phyloP scores from a whole-genome alignment of 2,888 invertebrate genomes.

The Cantharis lateralis region DNA sequence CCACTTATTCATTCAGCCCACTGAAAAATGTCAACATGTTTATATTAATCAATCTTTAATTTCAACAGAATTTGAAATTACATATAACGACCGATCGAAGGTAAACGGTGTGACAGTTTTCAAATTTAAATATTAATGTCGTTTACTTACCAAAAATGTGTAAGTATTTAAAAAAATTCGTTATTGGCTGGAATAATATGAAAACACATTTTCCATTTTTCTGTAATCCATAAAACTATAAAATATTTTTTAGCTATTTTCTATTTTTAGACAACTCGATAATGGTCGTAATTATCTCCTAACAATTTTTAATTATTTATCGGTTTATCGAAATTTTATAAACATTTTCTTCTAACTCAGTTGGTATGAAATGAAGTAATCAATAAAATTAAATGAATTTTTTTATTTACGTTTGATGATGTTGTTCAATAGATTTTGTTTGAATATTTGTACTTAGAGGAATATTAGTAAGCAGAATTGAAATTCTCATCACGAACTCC shows the following conservation, averaged over 20 bases:
- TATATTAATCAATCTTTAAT: neutral
- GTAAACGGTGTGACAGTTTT: no score
- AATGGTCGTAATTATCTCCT: neutral
- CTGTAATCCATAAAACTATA: no score
- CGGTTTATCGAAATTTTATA: neutral
- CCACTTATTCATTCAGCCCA: neutral
- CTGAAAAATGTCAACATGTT: neutral
- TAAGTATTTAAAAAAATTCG: no score
- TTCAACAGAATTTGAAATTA: no score
- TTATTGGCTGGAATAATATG: no score
- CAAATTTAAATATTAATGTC: no score
- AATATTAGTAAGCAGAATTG: constrained; percentile 11
- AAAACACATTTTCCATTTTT: no score
- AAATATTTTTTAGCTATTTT: no score
- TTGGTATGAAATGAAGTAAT: neutral
- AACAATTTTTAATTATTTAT: neutral
- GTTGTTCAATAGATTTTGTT: neutral
- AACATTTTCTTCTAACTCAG: neutral
- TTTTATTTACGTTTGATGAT: neutral
- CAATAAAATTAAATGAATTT: neutral
- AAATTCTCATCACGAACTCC: constrained; percentile 17
- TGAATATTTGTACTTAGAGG: constrained; percentile 7
- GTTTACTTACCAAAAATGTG: no score
- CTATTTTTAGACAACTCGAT: neutral
- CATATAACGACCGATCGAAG: neutral